phyloP scores from a whole-genome alignment of 2,113 vertebrate species.

The Spea multiplicata region DNA sequence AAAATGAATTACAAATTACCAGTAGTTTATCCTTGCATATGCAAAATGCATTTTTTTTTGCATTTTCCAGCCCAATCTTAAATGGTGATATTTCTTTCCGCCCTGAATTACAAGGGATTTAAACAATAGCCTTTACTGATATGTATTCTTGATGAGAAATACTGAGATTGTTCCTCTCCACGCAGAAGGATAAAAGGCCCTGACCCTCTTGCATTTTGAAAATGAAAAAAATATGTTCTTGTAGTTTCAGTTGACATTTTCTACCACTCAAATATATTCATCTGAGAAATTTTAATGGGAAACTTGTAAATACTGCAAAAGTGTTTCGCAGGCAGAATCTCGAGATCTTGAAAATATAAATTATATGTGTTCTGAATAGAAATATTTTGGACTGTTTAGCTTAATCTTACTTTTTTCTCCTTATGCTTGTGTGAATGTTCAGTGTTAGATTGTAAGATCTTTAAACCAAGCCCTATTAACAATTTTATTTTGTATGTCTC shows the following conservation, averaged over 20 bases:
- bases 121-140: background rate
- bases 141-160: background rate
- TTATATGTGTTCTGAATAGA: too few species aligned
- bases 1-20: conserved; percentile 28
- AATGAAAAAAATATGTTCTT: conserved; percentile 7
- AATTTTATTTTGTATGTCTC: too few species aligned
- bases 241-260: conserved; percentile 1
- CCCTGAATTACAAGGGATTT: background rate
- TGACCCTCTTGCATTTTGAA: conserved; percentile 22
- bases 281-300: conserved; percentile 22
- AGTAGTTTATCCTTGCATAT: background rate
- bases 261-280: conserved; percentile 12
- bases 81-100: conserved; percentile 2
- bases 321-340: background rate
- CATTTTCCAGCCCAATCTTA: background rate
- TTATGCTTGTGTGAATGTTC: too few species aligned
- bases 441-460: too few species aligned
- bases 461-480: too few species aligned
- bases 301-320: conserved; percentile 14
- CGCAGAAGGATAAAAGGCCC: conserved; percentile 11
- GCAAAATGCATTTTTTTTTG: background rate
- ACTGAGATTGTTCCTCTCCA: background rate
- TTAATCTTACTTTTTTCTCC: too few species aligned
- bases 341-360: too few species aligned
- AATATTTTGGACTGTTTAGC: too few species aligned